Base-by-base conservation (phyloP, 1,140 invertebrate species). In the Lepeophtheirus salmonis region DNA sequence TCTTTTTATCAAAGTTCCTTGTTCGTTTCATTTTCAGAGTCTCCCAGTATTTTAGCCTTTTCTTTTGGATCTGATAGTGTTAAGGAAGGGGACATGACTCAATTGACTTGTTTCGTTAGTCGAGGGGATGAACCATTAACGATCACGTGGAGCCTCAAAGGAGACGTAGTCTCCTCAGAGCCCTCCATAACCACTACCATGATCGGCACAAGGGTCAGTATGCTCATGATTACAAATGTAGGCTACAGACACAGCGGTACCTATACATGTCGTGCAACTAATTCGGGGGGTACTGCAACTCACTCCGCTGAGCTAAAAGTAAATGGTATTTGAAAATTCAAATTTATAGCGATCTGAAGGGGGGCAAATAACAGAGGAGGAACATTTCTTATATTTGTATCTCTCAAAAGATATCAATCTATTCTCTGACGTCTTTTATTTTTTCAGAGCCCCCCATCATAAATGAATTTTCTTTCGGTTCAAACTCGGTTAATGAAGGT, bases 221-320 rank as follows among this genome's bases (percentile, higher is more conserved):
- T 67, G 51, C 55, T 67, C 52, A 66, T 61, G 50, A 59, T 66
- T 18, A 62, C 61, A 26, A 62, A 64, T 18, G 65, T 67, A 26
- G 61, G 55, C 13, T 59, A 52, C 13, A 61, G 64, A 10, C 66
- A 67, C 49, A 61, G 62, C 21, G 68, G 68, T 14, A 67, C 64
- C 48, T 70, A 70, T 62, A 67, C 65, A 6, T 70, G 68, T 53
- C 76, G 76, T 53, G 83, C 80, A 64, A 76, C 76, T 56, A 86
- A 85, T 70, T 71, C 70, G 21, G 82, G 74, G 64, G 79, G 77
- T 63, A 75, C 71, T 65, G 76, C 77, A 69, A 71, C 73, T 69
- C 75, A 77, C 71, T 75, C 76, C 69, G 76, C 77, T 72, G 72
- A 73, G 65, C 72, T 85, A 67, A 76, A 78, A 68, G 79, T 85